Percentiles rank a stretch among this genome's conserved stretches.
Evolutionary conservation across 2,797 vertebrate genomes (phyloP).

Genomic region (Sylvilagus floridanus): DNA sequence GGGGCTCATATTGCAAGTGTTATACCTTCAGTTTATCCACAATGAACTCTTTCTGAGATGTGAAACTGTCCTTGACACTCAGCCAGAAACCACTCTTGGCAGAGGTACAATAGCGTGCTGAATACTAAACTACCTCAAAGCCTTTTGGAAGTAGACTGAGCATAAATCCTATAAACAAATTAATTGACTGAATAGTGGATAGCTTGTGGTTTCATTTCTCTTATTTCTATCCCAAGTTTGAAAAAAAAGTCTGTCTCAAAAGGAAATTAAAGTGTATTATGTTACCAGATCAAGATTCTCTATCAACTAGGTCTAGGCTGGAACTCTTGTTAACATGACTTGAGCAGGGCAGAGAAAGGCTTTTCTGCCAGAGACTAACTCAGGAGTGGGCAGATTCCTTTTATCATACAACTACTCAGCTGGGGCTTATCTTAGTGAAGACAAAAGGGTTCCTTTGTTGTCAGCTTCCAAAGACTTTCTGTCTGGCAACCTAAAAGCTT

Average conservation of each 20-base stretch:
- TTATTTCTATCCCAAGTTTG: not conserved
- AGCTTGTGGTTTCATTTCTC: conserved; percentile 40
- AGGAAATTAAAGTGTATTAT: conserved; percentile 36
- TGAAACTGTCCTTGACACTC: conserved; percentile 41
- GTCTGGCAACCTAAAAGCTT: conserved; percentile 54
- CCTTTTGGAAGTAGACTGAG: conserved; percentile 38
- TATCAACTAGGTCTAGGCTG: not conserved
- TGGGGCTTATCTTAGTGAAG: not conserved
- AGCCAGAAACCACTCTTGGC: conserved; percentile 42
- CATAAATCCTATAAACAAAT: conserved; percentile 62
- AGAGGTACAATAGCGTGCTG: not conserved
- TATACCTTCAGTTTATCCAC: conserved; percentile 20
- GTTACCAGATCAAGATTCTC: conserved; percentile 30
- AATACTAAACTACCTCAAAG: conserved; percentile 57
- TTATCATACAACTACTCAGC: not conserved
- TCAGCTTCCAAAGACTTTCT: conserved; percentile 59
- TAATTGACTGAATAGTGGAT: not conserved
- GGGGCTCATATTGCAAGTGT: not conserved
- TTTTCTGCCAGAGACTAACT: not conserved
- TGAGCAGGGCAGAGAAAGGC: not conserved
- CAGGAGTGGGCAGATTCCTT: not conserved
- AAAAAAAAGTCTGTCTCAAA: not conserved
- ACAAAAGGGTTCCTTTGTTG: conserved; percentile 39
- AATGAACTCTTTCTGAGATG: conserved; percentile 60
- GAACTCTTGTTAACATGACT: not conserved